These are phyloP conservation scores for Mystacornis crossleyi DNA, from an alignment of 2,113 vertebrate genomes.

Conservation along the genomic window DNA sequence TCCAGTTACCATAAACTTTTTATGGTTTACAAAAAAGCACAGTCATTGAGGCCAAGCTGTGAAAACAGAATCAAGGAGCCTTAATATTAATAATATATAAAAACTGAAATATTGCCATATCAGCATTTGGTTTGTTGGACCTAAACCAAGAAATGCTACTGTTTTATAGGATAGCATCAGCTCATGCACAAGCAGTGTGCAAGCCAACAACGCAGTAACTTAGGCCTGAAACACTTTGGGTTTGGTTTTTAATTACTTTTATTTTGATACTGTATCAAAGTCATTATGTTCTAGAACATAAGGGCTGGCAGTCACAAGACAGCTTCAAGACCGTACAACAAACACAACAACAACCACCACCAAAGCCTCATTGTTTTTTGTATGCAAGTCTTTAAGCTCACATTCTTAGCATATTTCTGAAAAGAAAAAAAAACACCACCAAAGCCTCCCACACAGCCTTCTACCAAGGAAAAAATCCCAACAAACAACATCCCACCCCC, in stretches of 20 bases:
- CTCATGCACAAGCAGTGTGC: neutral
- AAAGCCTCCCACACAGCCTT: neutral
- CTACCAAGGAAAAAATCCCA: neutral
- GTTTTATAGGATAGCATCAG: neutral
- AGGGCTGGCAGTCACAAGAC: neutral
- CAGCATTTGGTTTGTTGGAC: neutral
- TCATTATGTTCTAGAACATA: neutral
- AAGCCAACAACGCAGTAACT: neutral
- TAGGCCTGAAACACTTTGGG: neutral
- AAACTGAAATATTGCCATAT: neutral
- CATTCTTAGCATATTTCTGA: neutral
- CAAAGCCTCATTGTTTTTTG: too few relatives aligned
- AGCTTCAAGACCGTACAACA: neutral
- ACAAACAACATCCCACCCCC: neutral
- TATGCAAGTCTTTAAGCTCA: neutral
- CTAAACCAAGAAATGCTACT: neutral
- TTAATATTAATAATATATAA: neutral
- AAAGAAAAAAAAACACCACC: neutral
- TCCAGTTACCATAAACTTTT: fast-evolving
- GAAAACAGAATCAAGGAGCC: neutral
- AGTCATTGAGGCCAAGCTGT: neutral
- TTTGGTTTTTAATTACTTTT: neutral
- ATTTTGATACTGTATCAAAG: neutral
- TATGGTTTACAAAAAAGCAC: neutral
- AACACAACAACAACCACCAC: neutral